A percentile compares a stretch with the other conserved stretches of the same genome.
phyloP scores from a whole-genome alignment of 2,888 invertebrate genomes.

The Caenorhabditis sp. region DNA sequence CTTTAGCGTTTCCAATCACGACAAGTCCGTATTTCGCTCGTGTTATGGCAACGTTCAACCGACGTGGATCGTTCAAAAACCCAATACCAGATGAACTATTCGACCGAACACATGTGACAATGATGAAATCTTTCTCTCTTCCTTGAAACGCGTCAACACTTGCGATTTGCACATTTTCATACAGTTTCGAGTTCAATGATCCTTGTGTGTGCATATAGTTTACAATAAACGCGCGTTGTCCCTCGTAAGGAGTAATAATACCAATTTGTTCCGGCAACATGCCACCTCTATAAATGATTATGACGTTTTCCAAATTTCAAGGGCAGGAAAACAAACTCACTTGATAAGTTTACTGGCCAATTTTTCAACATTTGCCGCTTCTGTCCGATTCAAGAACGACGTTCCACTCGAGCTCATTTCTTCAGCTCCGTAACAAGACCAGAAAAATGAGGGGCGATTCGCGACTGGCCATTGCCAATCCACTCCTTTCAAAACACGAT shows the following conservation, averaged over 20 bases:
- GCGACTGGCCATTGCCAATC: slow-evolving; percentile 97
- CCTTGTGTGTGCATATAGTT: slow-evolving; percentile 99
- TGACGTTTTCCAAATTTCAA: not conserved
- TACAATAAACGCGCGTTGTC: slow-evolving; percentile 82
- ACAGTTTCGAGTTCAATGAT: slow-evolving; percentile 91
- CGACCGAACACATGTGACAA: slow-evolving; percentile 97
- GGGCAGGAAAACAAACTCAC: slow-evolving; percentile 14
- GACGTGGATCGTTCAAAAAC: slow-evolving; percentile 94
- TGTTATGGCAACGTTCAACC: slow-evolving; percentile 95
- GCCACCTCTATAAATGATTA: slow-evolving; percentile 80
- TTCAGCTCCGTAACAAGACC: slow-evolving; percentile 92
- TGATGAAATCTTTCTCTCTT: slow-evolving; percentile 96
- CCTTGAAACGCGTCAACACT: slow-evolving; percentile 97
- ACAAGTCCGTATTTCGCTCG: slow-evolving; percentile 84
- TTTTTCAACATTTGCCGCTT: slow-evolving; percentile 97
- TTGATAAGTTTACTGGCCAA: slow-evolving; percentile 81
- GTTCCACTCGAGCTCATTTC: slow-evolving; percentile 98
- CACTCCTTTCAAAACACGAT: slow-evolving; percentile 85
- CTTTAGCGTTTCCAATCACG: slow-evolving; percentile 98
- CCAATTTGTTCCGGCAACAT: slow-evolving; percentile 98
- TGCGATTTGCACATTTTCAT: slow-evolving; percentile 95
- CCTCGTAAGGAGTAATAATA: slow-evolving; percentile 92
- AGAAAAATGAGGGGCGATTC: slow-evolving; percentile 98
- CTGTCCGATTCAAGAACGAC: slow-evolving; percentile 95
- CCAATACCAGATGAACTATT: slow-evolving; percentile 99